Conservation (phyloP, 2,888 invertebrate species). For the Anoplius nigerrimus region DNA sequence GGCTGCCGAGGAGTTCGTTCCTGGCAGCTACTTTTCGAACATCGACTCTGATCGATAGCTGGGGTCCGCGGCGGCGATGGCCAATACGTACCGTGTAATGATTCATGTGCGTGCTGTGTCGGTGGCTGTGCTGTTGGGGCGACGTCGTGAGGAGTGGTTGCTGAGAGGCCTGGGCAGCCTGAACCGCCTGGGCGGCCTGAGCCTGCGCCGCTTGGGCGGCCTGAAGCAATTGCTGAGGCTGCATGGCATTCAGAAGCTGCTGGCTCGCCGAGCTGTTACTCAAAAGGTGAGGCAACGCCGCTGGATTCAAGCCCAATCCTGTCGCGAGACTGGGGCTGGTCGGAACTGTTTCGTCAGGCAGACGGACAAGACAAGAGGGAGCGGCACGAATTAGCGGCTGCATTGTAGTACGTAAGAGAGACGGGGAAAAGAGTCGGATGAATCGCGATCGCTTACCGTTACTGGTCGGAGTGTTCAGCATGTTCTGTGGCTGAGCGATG, state of each 20-base stretch:
- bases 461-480: slow-evolving; percentile 77
- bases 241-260: slow-evolving; percentile 85
- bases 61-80: background rate
- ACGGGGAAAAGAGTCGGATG: too few relatives aligned
- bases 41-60: slow-evolving; percentile 1
- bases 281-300: slow-evolving; percentile 83
- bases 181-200: slow-evolving; percentile 61
- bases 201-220: slow-evolving; percentile 71
- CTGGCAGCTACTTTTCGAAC: background rate
- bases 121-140: slow-evolving; percentile 70
- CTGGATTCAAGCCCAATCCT: slow-evolving; percentile 81
- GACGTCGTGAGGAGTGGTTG: slow-evolving; percentile 71
- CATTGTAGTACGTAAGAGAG: too few relatives aligned
- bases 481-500: slow-evolving; percentile 84
- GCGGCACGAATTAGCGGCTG: too few relatives aligned
- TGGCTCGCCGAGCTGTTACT: slow-evolving; percentile 83
- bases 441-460: slow-evolving; percentile 66
- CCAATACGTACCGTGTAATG: slow-evolving; percentile 66
- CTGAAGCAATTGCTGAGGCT: slow-evolving; percentile 80
- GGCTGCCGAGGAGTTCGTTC: too few relatives aligned
- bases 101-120: slow-evolving; percentile 71
- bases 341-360: slow-evolving; percentile 72
- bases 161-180: slow-evolving; percentile 67
- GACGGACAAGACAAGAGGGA: too few relatives aligned
- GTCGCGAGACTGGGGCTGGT: slow-evolving; percentile 82